Evolutionary conservation across 2,113 vertebrate genomes (phyloP).

Genomic region (Elgaria multicarinata): DNA sequence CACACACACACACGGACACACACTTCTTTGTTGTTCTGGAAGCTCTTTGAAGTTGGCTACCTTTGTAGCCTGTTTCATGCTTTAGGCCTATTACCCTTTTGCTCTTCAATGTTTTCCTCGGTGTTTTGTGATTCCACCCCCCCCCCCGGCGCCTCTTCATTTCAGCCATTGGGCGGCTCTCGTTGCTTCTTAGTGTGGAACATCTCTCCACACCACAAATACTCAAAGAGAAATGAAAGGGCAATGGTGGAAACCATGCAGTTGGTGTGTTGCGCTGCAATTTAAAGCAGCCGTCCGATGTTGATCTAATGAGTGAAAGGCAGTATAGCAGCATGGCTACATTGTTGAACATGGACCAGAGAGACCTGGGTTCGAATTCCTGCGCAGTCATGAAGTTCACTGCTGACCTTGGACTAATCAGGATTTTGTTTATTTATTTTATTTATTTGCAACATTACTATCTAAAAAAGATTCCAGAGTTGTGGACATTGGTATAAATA

Average conservation of each 20-base stretch:
- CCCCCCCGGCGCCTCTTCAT: neutral
- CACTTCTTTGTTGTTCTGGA: conserved; percentile 49
- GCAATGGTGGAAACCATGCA: neutral
- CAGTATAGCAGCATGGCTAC: neutral
- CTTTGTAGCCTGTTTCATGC: conserved; percentile 64
- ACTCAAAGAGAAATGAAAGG: neutral
- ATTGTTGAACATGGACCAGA: no score
- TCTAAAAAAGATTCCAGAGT: no score
- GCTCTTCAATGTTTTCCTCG: conserved; percentile 52
- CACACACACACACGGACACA: neutral
- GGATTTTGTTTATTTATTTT: no score
- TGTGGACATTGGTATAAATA: no score
- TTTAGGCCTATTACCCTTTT: conserved; percentile 68
- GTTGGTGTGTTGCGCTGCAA: neutral
- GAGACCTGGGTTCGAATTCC: neutral
- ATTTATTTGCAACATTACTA: no score
- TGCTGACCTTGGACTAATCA: neutral
- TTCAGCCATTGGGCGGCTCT: conserved; percentile 9
- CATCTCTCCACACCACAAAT: neutral
- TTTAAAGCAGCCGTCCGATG: neutral
- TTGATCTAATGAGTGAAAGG: neutral
- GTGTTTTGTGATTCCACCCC: conserved; percentile 44
- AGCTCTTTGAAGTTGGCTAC: conserved; percentile 69
- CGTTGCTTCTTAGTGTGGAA: neutral
- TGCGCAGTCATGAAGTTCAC: neutral